Base-by-base conservation (phyloP, 2,888 invertebrate genomes). In the Drosophila lutescens region DNA sequence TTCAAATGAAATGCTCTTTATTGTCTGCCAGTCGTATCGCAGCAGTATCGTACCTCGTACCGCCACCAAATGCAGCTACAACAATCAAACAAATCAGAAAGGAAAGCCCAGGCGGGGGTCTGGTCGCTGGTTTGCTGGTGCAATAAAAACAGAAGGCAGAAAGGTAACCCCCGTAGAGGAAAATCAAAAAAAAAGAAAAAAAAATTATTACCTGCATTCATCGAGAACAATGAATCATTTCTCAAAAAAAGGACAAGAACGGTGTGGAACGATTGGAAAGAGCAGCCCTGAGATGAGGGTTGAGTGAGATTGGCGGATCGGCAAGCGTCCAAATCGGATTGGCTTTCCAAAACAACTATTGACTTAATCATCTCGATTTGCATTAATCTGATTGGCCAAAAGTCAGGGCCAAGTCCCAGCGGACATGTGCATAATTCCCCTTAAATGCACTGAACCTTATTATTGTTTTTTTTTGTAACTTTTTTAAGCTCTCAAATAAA, bases 1-100 rank as follows among this genome's bases (percentile, higher is more conserved):
- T 86, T 81, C 80, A 81, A 81, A 81, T 81, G 78, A 81, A 81
- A 81, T 80, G 78, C 80, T 80, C 83, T 79, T 82, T 80, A 82
- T 82, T 77, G 78, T 85, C 82, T 72, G 68, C 26, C 59, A 69
- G 15, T 38, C 53, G 30, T 43, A 44, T 41, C 46, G 26, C 20
- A 20, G 20, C 20, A 20, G 20, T 26, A 26, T 26, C 26, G 26
- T 26, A 26, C 20, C 20, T 26, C 26, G 26, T 47, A 47, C 15
- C 26, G 7, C 7, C 30, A 23, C 15, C 40, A 47, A 30, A 47
- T 44, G 30, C 60, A 57, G 34, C 36, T 38, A 32, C 30, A 44
- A 58, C 15, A 47, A 49, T 17, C 49, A 53, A 44, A 67, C 41
- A 59, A 68, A 68, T 56, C 59, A 56, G 40, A 44, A 43, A 38